Evolutionary conservation across 2,888 invertebrate genomes (phyloP), one percentile per base, ranked within the genome.

Genomic region (Adineta ricciae): DNA sequence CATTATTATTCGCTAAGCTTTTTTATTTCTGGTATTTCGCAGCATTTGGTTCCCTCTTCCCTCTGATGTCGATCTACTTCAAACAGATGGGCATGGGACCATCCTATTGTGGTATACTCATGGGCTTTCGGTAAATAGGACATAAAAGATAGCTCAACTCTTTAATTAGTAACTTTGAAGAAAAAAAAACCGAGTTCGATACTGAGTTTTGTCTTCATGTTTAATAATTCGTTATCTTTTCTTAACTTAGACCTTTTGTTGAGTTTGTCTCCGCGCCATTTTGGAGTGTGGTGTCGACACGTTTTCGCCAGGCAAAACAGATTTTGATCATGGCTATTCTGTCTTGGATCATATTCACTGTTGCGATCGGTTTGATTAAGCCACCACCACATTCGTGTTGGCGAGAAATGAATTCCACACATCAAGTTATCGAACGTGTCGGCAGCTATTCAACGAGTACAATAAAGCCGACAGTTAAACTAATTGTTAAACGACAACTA

Each of bases 11-110:
- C 85, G 96, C 96, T 88, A 98, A 99, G 91, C 94, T 95, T 41
- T 99, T 99, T 91, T 99, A 99, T 91, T 97, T 99, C 92, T 97
- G 97, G 93, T 99, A 98, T 92, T 99, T 97, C 91, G 96, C 97
- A 73, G 97, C 98, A 1, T 99, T 99, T 90, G 99, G 99, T 11
- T 96, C 96, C 0, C 93, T 99, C 27, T 99, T 98, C 90, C 99
- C 99, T 0, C 92, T 99, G 86, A 95, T 99, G 94, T 98, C 97
- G 56, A 96, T 99, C 83, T 99, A 98, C 92, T 99, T 99, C 92
- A 99, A 99, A 92, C 98, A 98, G 92, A 94, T 98, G 94, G 97
- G 97, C 86, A 97, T 99, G 96, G 97, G 97, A 91, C 95, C 97
- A 1, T 94, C 94, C 32, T 97, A 97, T 90, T 95, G 96, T 89